Evolutionary conservation across 2,797 vertebrate species (phyloP), one percentile per base, ranked within the genome.

Genomic region (Selene dorsalis): DNA sequence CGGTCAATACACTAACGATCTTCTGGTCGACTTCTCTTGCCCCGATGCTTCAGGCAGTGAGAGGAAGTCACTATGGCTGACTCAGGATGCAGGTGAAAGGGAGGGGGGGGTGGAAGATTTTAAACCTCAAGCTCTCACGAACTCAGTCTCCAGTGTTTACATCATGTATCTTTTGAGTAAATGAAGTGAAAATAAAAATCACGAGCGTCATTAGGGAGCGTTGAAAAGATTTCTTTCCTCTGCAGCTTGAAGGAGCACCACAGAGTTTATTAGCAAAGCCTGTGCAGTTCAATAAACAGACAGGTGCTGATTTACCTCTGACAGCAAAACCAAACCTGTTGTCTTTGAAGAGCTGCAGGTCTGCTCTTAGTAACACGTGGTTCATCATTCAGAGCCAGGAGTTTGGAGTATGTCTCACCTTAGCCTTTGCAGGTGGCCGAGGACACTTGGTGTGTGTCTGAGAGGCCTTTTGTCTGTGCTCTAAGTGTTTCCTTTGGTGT

Each of bases 401-500:
- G 4, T 73, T 38, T 60, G 50, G 32, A 39, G 57, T 5, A 35
- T 30, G 26, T 20, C 45, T 43, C 69, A 30, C 73, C 86, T 71
- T 59, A 0, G 10, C 32, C 7, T 7, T 35, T 79, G 84, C 60
- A 61, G 35, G 52, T 66, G 60, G 55, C 82, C 71, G 64, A 80
- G 84, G 82, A 82, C 71, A 79, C 72, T 57, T 67, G 80, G 73
- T 41, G 84, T 77, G 74, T 77, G 60, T 50, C 24, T 1, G 20
- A 80, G 72, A 39, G 66, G 69, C 66, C 68, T 60, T 73, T 55
- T 28, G 24, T 60, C 68, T 4, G 41, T 41, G 78, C 74, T 45
- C 1, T 69, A 75, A 88, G 83, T 88, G 89, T 90, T 90, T 91
- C 89, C 73, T 86, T 90, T 83, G 56, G 39, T 88, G 89, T 91